Percentiles rank a stretch among this genome's conserved stretches.
phyloP scores from a whole-genome alignment of 2,113 vertebrate species.

The Pygoscelis adeliae region DNA sequence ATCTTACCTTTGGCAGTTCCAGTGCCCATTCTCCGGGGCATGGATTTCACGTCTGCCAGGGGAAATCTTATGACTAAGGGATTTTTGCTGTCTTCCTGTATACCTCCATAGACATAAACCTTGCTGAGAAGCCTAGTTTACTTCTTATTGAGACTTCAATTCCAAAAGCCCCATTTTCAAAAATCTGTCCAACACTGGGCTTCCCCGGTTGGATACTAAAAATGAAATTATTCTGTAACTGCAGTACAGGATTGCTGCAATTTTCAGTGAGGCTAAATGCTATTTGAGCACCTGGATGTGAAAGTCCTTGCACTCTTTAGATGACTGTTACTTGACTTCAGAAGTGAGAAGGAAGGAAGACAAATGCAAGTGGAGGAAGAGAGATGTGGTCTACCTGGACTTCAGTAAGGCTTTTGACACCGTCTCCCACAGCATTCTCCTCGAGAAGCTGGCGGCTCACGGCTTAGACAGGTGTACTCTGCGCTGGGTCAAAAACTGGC shows the following conservation, averaged over 20 bases:
- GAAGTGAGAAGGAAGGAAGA: not conserved
- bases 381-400: no score
- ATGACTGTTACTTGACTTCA: not conserved
- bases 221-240: not conserved
- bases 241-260: not conserved
- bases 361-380: not conserved
- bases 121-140: not conserved
- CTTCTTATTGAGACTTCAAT: not conserved
- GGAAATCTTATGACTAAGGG: not conserved
- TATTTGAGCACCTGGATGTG: not conserved
- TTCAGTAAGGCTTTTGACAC: no score
- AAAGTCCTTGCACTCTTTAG: not conserved
- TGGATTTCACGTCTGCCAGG: not conserved
- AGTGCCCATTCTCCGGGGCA: not conserved
- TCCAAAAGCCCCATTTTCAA: not conserved
- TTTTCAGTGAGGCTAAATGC: not conserved
- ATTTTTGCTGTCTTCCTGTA: not conserved
- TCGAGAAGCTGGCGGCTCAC: no score
- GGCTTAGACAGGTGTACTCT: no score
- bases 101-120: not conserved
- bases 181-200: not conserved
- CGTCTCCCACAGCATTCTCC: no score
- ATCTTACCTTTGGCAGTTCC: not conserved
- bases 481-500: no score
- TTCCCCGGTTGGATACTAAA: not conserved